phyloP scores from a whole-genome alignment of 2,888 invertebrate species.

The Colletes collaris region DNA sequence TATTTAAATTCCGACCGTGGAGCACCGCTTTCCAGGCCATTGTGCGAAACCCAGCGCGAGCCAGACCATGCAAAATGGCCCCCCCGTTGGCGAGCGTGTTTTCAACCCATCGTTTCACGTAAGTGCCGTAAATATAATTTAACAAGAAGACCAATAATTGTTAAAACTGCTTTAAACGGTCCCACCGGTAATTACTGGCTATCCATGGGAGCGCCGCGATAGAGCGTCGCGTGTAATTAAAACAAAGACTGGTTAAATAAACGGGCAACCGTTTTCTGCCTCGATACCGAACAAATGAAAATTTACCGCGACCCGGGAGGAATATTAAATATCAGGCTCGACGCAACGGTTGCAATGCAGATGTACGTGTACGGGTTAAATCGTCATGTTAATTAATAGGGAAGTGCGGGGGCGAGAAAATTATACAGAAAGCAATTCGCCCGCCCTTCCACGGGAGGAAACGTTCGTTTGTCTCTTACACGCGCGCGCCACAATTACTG shows the following conservation, averaged over 20 bases:
- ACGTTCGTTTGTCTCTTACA: conserved; percentile 56
- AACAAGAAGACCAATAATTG: neutral
- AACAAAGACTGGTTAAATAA: conserved; percentile 6
- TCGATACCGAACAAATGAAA: neutral
- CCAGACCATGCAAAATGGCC: too few species aligned
- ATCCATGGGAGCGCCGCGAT: neutral
- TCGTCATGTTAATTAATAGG: conserved; percentile 74
- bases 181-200: conserved; percentile 1
- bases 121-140: neutral
- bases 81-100: too few species aligned
- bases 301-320: conserved; percentile 17
- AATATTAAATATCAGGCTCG: conserved; percentile 28
- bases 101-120: too few species aligned
- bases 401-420: conserved; percentile 75
- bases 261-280: neutral
- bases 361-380: conserved; percentile 28
- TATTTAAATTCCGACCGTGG: too few species aligned
- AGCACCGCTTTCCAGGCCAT: too few species aligned
- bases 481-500: conserved; percentile 38
- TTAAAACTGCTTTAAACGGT: neutral
- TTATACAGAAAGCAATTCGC: conserved; percentile 55
- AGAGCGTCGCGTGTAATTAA: neutral
- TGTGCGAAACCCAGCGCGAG: too few species aligned
- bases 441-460: conserved; percentile 49
- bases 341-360: conserved; percentile 3